Evolutionary conservation across 1,140 invertebrate species (phyloP), one percentile per base, ranked within the genome.

Genomic region (Drosophila pachea): DNA sequence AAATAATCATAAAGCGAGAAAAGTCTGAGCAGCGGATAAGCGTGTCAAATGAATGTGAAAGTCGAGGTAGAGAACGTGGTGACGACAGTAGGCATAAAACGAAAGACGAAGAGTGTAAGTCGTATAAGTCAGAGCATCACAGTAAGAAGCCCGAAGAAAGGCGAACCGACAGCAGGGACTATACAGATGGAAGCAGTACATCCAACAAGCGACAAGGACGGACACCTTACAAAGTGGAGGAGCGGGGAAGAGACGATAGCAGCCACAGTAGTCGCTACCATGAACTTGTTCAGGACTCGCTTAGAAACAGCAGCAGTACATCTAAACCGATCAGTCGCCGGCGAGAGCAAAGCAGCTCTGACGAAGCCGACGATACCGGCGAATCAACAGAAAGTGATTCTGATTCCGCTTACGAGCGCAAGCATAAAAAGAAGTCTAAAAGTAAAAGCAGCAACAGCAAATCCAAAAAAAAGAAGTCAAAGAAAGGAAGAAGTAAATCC

Each of bases 371-470:
- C 2, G 82, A 86, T 42, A 82, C 77, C 0, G 83, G 66, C 6
- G 82, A 86, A 35, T 86, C 82, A 14, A 86, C 82, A 0, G 78
- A 87, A 54, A 87, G 83, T 12, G 83, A 86, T 50, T 78, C 74
- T 0, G 86, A 88, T 55, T 88, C 86, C 0, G 77, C 79, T 1
- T 78, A 86, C 58, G 86, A 88, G 38, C 77, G 86, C 2, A 78
- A 68, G 4, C 63, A 74, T n/a, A 83, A 87, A 32, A 87, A 75
- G 29, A 77, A 82, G 53, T 76, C 77, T 2, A 73, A 71, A 9
- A 82, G 58, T 7, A 59, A 55, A 3, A 78, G 32, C 11, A 74
- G 55, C 29, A 35, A 9, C 31, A 56, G 11, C 12, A 78, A 78
- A 50, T 76, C 68, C 1, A 79, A 75, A 16, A 87, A 71, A 42